Evolutionary conservation across 2,888 invertebrate species (phyloP), one percentile per base, ranked within the genome.

Genomic region (Furcula furcula): DNA sequence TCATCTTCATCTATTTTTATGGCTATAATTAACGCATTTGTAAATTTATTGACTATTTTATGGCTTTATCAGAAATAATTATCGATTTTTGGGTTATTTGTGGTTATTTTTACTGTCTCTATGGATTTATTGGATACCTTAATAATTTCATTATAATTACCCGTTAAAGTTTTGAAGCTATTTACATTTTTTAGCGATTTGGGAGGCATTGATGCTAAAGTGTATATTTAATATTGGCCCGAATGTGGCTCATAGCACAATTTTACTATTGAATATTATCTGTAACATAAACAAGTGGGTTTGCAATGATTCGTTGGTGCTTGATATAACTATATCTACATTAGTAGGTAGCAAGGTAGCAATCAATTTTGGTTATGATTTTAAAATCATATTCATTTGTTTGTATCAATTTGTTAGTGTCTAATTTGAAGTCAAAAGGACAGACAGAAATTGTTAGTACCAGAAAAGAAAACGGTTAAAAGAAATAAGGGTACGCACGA

Each of bases 401-500:
- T 20, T 20, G 20, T 9, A 20, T 0, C 7, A 10, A 14, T 41
- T 34, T 43, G 39, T 51, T 46, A 52, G 36, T 34, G 38, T 48
- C 46, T 40, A 54, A 52, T 57, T 45, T 15, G 30, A 40, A 29
- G 30, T 46, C 41, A 44, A 57, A 48, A 41, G 20, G 25, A 37
- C 46, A 47, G 40, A 34, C 34, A 52, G 54, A 44, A 52, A 40
- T 29, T 34, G 60, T 60, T 53, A 43, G 40, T 46, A 46, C 46
- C 53, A 34, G 40, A 40, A 43, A 46, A n/a, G n/a, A n/a, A 45
- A 60, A 55, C 46, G 53, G 59, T 59, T 55, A 54, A 38, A 37
- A 51, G 44, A 56, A 60, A 65, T 56, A 65, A 57, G 65, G 60
- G 64, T 59, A 55, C 51, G 49, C 53, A 55, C 47, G 40, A 41